A percentile compares a stretch with the other conserved stretches of the same genome.
Evolutionary conservation across 92 coral and sea anemone species (phyloP).

Genomic region (Muricea muricata): DNA sequence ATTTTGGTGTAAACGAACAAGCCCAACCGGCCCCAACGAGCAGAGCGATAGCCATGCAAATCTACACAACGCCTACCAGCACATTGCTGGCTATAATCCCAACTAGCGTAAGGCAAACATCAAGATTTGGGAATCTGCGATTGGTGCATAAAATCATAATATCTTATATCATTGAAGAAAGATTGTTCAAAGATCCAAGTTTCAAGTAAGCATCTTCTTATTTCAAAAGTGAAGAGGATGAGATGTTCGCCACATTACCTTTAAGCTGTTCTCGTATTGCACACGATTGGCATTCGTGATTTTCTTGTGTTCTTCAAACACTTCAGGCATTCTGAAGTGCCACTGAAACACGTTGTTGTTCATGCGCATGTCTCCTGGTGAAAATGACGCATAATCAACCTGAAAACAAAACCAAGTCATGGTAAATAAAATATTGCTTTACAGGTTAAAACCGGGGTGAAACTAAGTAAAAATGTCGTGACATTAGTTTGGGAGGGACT

Average conservation of each 20-base stretch:
- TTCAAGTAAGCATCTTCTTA: not conserved
- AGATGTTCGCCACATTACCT: constrained; percentile 56
- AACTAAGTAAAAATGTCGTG: too few species aligned
- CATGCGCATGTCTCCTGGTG: constrained; percentile 99
- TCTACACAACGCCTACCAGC: too few species aligned
- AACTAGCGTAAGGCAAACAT: too few species aligned
- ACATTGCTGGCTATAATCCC: too few species aligned
- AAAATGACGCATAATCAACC: constrained; percentile 99
- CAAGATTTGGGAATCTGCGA: too few species aligned
- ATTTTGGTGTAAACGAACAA: not conserved
- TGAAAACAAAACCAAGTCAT: constrained; percentile 17
- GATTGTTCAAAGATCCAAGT: not conserved
- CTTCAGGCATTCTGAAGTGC: constrained; percentile 99
- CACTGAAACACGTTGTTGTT: constrained; percentile 99
- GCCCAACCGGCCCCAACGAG: too few species aligned
- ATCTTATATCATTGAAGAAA: too few species aligned
- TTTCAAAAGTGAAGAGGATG: not conserved
- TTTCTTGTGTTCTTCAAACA: constrained; percentile 96
- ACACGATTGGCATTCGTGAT: constrained; percentile 95
- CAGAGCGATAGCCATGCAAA: too few species aligned
- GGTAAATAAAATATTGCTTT: too few species aligned
- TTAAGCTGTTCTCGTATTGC: constrained; percentile 98
- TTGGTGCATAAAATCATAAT: too few species aligned
- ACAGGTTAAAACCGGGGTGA: too few species aligned
- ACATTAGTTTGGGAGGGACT: too few species aligned